Evolutionary conservation across 2,113 vertebrate genomes (phyloP).

Genomic region (Uria aalge): DNA sequence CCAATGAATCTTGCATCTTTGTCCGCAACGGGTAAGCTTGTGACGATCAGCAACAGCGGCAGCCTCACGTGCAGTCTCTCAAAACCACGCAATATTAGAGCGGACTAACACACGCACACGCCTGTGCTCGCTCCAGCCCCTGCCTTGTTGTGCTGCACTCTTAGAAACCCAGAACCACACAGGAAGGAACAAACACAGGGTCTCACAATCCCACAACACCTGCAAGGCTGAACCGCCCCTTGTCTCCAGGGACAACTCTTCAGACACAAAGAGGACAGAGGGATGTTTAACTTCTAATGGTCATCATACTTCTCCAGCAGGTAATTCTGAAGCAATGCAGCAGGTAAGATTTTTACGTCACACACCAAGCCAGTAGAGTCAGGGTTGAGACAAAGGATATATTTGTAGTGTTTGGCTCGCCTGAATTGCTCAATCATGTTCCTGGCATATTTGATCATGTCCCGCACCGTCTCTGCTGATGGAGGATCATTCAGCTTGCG

Average conservation of each 20-base stretch:
- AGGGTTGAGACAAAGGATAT: slow-evolving; percentile 84
- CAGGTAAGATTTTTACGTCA: not conserved
- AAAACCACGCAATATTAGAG: not conserved
- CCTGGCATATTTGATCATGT: slow-evolving; percentile 88
- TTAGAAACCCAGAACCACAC: rapidly evolving
- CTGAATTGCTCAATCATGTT: slow-evolving; percentile 90
- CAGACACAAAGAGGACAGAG: not conserved
- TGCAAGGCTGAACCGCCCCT: not conserved
- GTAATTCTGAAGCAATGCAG: not conserved
- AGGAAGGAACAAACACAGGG: not conserved
- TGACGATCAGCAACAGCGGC: not conserved
- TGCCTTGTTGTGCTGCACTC: not conserved
- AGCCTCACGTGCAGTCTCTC: not conserved
- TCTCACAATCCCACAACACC: not conserved
- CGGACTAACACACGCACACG: not conserved
- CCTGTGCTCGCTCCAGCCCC: not conserved
- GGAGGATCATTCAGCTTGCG: slow-evolving; percentile 79
- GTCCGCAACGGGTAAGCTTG: not conserved
- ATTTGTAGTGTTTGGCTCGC: slow-evolving; percentile 84
- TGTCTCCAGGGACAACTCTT: not conserved
- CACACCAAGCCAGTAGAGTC: not conserved
- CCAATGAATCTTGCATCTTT: not conserved
- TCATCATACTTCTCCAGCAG: not conserved
- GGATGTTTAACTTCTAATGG: not conserved
- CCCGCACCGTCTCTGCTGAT: slow-evolving; percentile 74